phyloP scores from a whole-genome alignment of 2,888 invertebrate species.

The Nomada hirtipes region DNA sequence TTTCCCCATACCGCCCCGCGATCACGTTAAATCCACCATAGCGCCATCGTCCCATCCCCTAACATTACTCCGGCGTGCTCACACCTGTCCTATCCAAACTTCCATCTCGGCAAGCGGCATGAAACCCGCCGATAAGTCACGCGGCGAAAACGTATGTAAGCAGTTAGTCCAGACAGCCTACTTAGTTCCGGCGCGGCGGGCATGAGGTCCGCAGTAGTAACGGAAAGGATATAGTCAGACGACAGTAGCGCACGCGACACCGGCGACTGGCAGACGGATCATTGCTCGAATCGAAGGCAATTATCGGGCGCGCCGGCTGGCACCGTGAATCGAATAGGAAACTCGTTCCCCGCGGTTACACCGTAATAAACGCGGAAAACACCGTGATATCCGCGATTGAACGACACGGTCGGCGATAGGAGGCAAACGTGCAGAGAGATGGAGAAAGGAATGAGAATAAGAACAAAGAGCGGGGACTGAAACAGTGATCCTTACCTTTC shows the following conservation, averaged over 20 bases:
- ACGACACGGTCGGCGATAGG: not conserved
- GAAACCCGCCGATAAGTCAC: not conserved
- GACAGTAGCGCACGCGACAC: conserved; percentile 57
- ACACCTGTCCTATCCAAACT: too few species aligned
- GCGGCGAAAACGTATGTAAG: not conserved
- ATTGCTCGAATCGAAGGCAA: conserved; percentile 53
- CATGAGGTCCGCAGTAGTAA: conserved; percentile 40
- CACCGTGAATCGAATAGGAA: conserved; percentile 53
- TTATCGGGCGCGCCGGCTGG: conserved; percentile 45
- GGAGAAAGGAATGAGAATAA: not conserved
- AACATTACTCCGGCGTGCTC: not conserved
- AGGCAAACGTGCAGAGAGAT: too few species aligned
- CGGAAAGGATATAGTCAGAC: conserved; percentile 49
- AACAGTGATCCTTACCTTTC: conserved; percentile 70
- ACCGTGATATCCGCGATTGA: conserved; percentile 2
- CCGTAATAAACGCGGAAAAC: conserved; percentile 5
- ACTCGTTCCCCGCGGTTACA: conserved; percentile 33
- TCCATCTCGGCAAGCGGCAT: not conserved
- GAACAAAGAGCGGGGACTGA: not conserved
- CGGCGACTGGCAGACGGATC: conserved; percentile 49
- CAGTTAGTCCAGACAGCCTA: not conserved
- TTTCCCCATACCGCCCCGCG: not conserved
- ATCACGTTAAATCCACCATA: not conserved
- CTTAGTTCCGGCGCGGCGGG: not conserved
- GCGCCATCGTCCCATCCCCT: not conserved